phyloP scores from a whole-genome alignment of 2,113 vertebrate genomes.

The Ivindomyrus marchei region DNA sequence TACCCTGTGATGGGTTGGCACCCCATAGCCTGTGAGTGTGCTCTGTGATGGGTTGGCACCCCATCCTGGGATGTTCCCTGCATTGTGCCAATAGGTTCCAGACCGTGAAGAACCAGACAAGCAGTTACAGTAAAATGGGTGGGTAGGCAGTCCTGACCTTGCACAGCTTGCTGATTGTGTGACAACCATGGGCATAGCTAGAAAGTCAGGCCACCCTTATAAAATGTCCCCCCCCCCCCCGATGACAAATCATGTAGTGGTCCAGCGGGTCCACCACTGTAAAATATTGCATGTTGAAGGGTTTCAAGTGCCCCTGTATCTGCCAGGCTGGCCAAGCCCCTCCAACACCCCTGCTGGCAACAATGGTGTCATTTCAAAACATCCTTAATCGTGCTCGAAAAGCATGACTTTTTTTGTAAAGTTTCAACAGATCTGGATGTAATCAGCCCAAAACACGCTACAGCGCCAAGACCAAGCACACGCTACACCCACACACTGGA shows the following conservation, averaged over 20 bases:
- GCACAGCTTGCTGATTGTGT: too few relatives aligned
- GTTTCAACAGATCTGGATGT: background rate
- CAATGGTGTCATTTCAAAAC: background rate
- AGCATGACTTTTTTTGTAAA: background rate
- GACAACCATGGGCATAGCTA: too few relatives aligned
- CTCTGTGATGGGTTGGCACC: background rate
- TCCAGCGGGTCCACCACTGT: background rate
- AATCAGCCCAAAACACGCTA: background rate
- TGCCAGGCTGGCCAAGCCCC: background rate
- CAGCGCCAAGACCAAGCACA: background rate
- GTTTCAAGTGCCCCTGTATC: background rate
- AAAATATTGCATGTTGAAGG: background rate
- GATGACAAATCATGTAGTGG: background rate
- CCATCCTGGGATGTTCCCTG: background rate
- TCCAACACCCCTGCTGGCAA: background rate
- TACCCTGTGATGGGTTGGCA: background rate
- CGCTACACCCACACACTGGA: too few relatives aligned
- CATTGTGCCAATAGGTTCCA: background rate
- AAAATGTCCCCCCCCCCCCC: background rate
- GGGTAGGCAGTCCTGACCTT: too few relatives aligned
- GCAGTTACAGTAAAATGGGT: background rate
- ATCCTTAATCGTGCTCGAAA: background rate
- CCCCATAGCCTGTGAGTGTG: too few relatives aligned
- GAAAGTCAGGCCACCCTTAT: background rate
- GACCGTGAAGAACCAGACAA: background rate